Percentiles rank a stretch among this genome's conserved stretches.
Evolutionary conservation across 2,888 invertebrate genomes (phyloP).

Genomic region (Pseudococcus longispinus): DNA sequence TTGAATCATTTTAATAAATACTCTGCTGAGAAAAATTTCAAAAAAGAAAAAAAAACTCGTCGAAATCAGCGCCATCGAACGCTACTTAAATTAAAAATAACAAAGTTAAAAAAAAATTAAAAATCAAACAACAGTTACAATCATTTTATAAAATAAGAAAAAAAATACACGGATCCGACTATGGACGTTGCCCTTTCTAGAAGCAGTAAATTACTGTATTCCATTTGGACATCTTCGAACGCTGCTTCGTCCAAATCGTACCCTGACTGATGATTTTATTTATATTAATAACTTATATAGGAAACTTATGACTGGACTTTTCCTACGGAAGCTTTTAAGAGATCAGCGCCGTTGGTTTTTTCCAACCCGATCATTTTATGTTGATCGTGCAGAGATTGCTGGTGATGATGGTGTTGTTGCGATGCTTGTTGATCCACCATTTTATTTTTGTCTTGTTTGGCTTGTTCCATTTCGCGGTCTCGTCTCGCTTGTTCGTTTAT

Average conservation of each 20-base stretch:
- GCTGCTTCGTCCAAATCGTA: background rate
- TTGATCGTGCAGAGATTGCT: constrained; percentile 61
- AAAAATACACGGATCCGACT: background rate
- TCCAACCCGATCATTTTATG: constrained; percentile 68
- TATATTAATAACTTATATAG: background rate
- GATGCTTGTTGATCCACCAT: constrained; percentile 63
- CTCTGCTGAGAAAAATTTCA: background rate
- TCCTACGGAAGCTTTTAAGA: constrained; percentile 56
- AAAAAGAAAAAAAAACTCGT: background rate
- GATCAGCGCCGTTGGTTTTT: constrained; percentile 63
- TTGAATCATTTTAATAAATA: background rate
- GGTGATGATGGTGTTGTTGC: constrained; percentile 60
- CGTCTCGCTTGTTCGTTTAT: constrained; percentile 92
- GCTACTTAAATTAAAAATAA: background rate
- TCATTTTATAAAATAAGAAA: background rate
- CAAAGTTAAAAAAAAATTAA: background rate
- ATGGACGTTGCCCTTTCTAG: background rate
- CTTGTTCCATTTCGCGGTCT: constrained; percentile 88
- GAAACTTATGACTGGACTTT: constrained; percentile 57
- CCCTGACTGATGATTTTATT: constrained; percentile 23
- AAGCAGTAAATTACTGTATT: background rate
- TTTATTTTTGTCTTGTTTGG: constrained; percentile 82
- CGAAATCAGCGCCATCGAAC: constrained; percentile 5
- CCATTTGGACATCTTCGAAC: background rate
- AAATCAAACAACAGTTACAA: constrained; percentile 11